Conservation (phyloP, 2,113 vertebrate genomes). For the Noturus placidus region DNA sequence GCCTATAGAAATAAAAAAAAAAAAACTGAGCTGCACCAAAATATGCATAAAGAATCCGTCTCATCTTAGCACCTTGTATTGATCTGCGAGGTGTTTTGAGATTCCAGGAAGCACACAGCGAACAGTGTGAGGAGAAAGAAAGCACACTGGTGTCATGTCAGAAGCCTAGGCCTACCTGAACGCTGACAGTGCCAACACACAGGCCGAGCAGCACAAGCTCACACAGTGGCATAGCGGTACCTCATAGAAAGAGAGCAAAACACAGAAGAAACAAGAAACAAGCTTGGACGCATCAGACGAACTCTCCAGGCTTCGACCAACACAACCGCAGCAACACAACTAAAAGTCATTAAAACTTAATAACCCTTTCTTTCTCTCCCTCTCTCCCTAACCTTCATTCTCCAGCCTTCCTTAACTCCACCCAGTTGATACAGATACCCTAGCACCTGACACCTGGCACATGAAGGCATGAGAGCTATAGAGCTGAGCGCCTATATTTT, state of each 20-base stretch:
- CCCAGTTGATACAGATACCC: conserved; percentile 53
- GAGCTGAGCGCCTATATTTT: neutral
- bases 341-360: conserved; percentile 63
- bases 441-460: conserved; percentile 81
- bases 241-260: conserved; percentile 8
- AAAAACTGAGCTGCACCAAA: neutral
- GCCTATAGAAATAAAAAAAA: neutral
- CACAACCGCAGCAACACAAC: conserved; percentile 53
- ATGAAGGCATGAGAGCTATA: conserved; percentile 48
- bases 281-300: neutral
- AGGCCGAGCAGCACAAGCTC: conserved; percentile 58
- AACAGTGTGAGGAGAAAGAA: neutral
- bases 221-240: conserved; percentile 64
- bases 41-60: neutral
- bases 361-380: conserved; percentile 72
- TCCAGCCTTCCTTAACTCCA: conserved; percentile 42
- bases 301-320: conserved; percentile 33
- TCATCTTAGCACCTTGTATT: neutral
- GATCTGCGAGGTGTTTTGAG: neutral
- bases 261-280: neutral
- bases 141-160: neutral
- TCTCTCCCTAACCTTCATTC: conserved; percentile 25
- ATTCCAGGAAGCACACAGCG: neutral
- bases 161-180: conserved; percentile 65
- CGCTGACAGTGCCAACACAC: conserved; percentile 46